These are phyloP conservation scores for Augochlorella aurata DNA, from an alignment of 2,888 invertebrate species.

Conservation along the genomic window DNA sequence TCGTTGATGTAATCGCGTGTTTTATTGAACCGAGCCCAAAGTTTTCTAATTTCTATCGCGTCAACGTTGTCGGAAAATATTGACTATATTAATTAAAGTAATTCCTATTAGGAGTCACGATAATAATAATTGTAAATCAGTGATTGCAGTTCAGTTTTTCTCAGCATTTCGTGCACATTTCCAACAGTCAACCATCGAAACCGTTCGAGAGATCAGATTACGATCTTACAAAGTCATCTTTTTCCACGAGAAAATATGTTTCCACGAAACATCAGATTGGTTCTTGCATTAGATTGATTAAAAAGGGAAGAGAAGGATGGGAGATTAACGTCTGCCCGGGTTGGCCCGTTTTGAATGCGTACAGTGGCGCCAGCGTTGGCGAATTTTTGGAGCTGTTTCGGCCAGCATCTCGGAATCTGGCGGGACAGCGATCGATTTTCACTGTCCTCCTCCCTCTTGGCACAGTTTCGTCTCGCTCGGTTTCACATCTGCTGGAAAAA, in stretches of 20 bases:
- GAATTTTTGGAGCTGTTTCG: slow-evolving; percentile 57
- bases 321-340: neutral
- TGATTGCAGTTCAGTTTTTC: neutral
- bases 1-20: no score
- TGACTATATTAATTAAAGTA: no score
- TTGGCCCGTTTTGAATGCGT: slow-evolving; percentile 30
- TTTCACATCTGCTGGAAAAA: slow-evolving; percentile 39
- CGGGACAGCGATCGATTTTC: slow-evolving; percentile 76
- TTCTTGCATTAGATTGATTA: neutral
- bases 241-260: neutral
- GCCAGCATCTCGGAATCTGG: slow-evolving; percentile 68
- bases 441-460: slow-evolving; percentile 55
- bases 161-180: neutral
- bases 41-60: no score
- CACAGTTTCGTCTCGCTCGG: slow-evolving; percentile 51
- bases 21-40: no score
- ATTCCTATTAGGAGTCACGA: no score
- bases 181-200: neutral
- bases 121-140: neutral
- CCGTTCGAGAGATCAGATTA: neutral
- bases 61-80: no score
- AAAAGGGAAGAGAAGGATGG: neutral
- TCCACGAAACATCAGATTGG: neutral
- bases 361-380: slow-evolving; percentile 73
- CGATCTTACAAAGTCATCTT: no score